Evolutionary conservation across 1,140 invertebrate species (phyloP).

Genomic region (Penaeus chinensis): DNA sequence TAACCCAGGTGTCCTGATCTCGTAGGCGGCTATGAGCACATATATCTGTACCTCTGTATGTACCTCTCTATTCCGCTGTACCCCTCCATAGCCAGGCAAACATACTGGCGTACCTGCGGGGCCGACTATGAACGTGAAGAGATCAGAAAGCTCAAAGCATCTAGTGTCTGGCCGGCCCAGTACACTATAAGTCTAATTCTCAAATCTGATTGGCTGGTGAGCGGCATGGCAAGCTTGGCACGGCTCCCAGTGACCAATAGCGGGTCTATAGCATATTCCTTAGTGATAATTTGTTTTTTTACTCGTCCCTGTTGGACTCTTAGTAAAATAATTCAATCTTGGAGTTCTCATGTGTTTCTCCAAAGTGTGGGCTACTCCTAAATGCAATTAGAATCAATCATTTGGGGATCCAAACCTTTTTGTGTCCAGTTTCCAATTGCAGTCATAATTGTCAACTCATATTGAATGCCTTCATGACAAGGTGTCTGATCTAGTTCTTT

Average conservation of each 20-base stretch:
- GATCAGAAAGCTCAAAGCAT: slow-evolving; percentile 19
- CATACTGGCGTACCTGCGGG: too few species aligned
- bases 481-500: slow-evolving; percentile 66
- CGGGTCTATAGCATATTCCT: slow-evolving; percentile 60
- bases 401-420: slow-evolving; percentile 64
- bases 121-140: slow-evolving; percentile 21
- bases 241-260: slow-evolving; percentile 63
- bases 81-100: too few species aligned
- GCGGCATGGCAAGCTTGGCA: slow-evolving; percentile 60
- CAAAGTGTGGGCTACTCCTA: slow-evolving; percentile 20
- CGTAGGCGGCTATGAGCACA: too few species aligned
- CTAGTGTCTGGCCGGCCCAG: slow-evolving; percentile 26
- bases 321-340: slow-evolving; percentile 27
- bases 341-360: slow-evolving; percentile 8
- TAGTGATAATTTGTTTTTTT: slow-evolving; percentile 45
- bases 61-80: too few species aligned
- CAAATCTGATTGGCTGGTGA: slow-evolving; percentile 57
- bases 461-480: slow-evolving; percentile 59
- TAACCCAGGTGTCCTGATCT: too few species aligned
- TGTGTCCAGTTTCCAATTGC: slow-evolving; percentile 55
- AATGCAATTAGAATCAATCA: slow-evolving; percentile 38
- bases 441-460: slow-evolving; percentile 38
- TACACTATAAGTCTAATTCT: slow-evolving; percentile 18
- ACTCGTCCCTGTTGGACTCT: slow-evolving; percentile 54
- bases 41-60: too few species aligned